Evolutionary conservation across 2,888 invertebrate species (phyloP), one percentile per base, ranked within the genome.

Genomic region (Idaea dimidiata): DNA sequence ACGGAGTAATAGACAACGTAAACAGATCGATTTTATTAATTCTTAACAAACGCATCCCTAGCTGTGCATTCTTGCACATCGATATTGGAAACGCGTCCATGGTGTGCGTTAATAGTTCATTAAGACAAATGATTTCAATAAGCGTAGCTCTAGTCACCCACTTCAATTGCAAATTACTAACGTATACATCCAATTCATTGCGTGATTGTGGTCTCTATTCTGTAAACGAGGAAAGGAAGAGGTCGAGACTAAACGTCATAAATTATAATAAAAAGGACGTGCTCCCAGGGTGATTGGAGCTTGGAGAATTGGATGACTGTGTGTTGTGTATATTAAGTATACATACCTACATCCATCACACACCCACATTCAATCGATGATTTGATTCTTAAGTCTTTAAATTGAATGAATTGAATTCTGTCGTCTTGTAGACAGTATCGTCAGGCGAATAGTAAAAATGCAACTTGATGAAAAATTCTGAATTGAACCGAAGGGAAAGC

Each of bases 201-300:
- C 58, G 60, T 61, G 65, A 66, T 67, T 62, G 61, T 43, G 8
- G 14, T 60, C 62, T 59, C 64, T 65, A 71, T 67, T 68, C 63
- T 63, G 61, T 63, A 59, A 65, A 65, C 59, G 57, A 67, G 60
- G 60, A 66, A 63, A 70, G 66, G 65, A 66, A 65, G 59, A 62
- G 70, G 67, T 62, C 63, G 68, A 62, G 66, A 63, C 65, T 64
- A 64, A 62, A 62, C 62, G 64, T 65, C 70, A 69, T 77, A 76
- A 75, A 76, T 77, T 72, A 73, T 72, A 74, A 77, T 74, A 73
- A 76, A 70, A 71, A 10, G 43, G 66, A 68, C 60, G 60, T 60
- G 62, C 32, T 58, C 57, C 65, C 59, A 63, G 65, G 69, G 68
- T 62, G 64, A 64, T 60, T 62, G 63, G 56, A 58, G 58, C 57